phyloP scores from a whole-genome alignment of 2,888 invertebrate species.

The Dendrolimus houi region DNA sequence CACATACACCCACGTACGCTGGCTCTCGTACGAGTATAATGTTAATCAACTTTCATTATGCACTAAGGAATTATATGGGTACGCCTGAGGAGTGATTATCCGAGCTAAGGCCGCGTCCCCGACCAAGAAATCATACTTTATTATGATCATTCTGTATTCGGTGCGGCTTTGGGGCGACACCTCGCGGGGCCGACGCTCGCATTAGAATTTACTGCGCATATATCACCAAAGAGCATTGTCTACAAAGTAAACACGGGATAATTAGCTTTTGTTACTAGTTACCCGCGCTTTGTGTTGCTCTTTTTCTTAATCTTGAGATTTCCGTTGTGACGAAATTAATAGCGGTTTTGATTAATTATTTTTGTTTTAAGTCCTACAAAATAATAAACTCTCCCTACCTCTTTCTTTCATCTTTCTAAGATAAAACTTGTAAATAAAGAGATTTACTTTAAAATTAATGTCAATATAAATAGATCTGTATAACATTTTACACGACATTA shows the following conservation, averaged over 20 bases:
- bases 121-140: constrained; percentile 75
- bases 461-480: no score
- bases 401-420: background rate
- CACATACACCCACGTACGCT: constrained; percentile 51
- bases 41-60: constrained; percentile 77
- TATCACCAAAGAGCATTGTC: constrained; percentile 54
- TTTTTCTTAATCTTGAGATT: constrained; percentile 8
- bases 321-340: background rate
- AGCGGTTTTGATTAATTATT: background rate
- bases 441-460: no score
- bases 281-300: constrained; percentile 7
- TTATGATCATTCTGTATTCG: constrained; percentile 64
- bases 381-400: background rate
- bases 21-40: constrained; percentile 46
- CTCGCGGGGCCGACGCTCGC: constrained; percentile 54
- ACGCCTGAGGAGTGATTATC: constrained; percentile 75
- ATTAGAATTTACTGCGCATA: constrained; percentile 68
- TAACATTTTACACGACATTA: no score
- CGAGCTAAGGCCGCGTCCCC: constrained; percentile 65
- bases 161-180: constrained; percentile 48
- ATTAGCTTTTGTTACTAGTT: constrained; percentile 37
- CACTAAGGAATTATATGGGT: constrained; percentile 76
- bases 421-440: no score
- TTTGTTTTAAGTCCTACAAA: background rate
- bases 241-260: constrained; percentile 43